Base-by-base conservation (phyloP, 2,797 vertebrate species). In the Pampus argenteus region DNA sequence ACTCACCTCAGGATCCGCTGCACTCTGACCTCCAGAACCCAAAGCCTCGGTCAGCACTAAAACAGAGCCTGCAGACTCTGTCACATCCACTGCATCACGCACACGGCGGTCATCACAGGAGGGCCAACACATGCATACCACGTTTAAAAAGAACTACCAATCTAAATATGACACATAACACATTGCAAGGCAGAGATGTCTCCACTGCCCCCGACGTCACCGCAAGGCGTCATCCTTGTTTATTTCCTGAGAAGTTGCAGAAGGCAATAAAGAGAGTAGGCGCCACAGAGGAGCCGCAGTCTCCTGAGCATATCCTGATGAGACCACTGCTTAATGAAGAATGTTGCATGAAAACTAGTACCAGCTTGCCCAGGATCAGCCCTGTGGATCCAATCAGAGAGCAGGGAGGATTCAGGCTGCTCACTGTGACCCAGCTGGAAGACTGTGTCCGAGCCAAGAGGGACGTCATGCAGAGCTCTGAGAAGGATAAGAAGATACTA, bases 401-500 rank as follows among this genome's bases (percentile, higher is more conserved):
- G 42, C 84, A 84, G 15, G 47, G 73, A 0, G 75, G 69, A 11
- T 88, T 96, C 82, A 76, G 77, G 81, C 88, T 95, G 49, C 82
- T 91, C 73, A 94, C 94, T 0, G 79, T 78, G 45, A 90, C 81
- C 28, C 89, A 95, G 71, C 66, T 89, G 66, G 91, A 94, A 23
- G 83, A 62, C 0, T 22, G 36, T 0, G 44, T 81, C 47, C 79
- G 88, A 45, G 74, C 82, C 15, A 78, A 78, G 38, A 72, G 7
- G 20, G 64, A 74, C 4, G 25, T 64, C 11, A 31, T n/a, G 5
- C 63, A 50, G 51, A 55, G 45, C 56, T 36, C 10, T 9, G 38
- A 57, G 13, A 70, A 9, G 34, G 34, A 48, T 0, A 45, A 25
- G 22, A 25, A 36, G 22, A 68, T 11, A 11, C 7, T 0, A 7